phyloP scores from a whole-genome alignment of 2,797 vertebrate species.

The Neosilurus mollespiculum region DNA sequence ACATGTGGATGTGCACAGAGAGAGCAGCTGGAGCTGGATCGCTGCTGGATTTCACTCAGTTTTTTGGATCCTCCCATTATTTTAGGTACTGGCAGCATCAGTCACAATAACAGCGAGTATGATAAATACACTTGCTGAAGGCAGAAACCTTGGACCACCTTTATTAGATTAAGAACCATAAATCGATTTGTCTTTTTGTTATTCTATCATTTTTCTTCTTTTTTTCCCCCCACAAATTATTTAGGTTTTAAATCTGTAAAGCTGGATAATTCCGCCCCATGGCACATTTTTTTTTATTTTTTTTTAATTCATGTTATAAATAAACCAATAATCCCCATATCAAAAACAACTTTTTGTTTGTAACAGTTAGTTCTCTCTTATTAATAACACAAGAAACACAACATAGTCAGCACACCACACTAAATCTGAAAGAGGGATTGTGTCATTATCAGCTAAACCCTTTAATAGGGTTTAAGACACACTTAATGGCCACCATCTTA shows the following conservation, averaged over 20 bases:
- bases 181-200: constrained; percentile 5
- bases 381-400: not conserved
- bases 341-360: not conserved
- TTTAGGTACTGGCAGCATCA: constrained; percentile 36
- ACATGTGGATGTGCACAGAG: constrained; percentile 11
- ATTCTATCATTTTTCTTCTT: not conserved
- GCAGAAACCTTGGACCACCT: constrained; percentile 41
- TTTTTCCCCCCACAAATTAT: too few relatives aligned
- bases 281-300: not conserved
- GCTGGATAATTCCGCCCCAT: not conserved
- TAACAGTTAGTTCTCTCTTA: not conserved
- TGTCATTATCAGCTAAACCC: not conserved
- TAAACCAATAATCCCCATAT: not conserved
- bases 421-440: not conserved
- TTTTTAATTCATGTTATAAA: constrained; percentile 9
- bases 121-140: constrained; percentile 43
- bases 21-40: constrained; percentile 17
- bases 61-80: constrained; percentile 26
- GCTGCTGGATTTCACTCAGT: constrained; percentile 9
- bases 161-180: constrained; percentile 7
- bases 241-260: not conserved
- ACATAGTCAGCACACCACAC: not conserved
- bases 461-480: not conserved
- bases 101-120: constrained; percentile 19
- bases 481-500: not conserved